These are phyloP conservation scores for Passer montanus DNA, from an alignment of 2,113 vertebrate species.

Conservation along the genomic window DNA sequence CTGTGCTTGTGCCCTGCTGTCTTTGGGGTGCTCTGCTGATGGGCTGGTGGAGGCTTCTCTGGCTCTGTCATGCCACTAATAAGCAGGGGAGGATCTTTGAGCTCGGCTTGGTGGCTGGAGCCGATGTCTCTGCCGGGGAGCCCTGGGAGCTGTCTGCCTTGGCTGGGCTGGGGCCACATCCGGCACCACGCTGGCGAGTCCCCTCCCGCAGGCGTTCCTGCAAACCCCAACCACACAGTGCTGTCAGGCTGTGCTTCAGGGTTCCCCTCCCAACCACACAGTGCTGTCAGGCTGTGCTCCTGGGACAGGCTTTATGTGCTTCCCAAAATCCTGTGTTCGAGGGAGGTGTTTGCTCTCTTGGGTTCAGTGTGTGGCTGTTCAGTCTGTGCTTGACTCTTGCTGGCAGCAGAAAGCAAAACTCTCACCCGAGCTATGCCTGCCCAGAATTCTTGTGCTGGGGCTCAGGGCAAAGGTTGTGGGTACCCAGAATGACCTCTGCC, in stretches of 20 bases:
- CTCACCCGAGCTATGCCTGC: accelerated
- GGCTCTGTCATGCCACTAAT: background rate
- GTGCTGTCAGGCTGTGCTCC: background rate
- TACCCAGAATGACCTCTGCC: background rate
- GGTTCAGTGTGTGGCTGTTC: background rate
- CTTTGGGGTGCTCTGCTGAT: background rate
- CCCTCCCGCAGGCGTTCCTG: accelerated
- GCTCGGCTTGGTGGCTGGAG: background rate
- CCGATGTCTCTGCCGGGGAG: background rate
- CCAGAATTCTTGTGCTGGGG: background rate
- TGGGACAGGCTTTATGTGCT: background rate
- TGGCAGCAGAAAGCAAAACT: background rate
- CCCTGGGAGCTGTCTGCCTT: background rate
- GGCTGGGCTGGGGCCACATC: background rate
- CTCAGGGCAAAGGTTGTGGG: background rate
- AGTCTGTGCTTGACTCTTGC: accelerated
- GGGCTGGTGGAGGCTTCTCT: background rate
- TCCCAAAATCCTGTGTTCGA: accelerated
- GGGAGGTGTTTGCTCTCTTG: accelerated
- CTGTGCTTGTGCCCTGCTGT: background rate
- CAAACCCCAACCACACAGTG: background rate
- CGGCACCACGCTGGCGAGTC: background rate
- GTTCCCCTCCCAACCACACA: accelerated
- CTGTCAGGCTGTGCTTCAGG: background rate
- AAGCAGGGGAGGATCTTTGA: background rate